A percentile compares a stretch with the other conserved stretches of the same genome.
Conservation (phyloP, 2,888 invertebrate genomes). For the Meteorus cinctellus region DNA sequence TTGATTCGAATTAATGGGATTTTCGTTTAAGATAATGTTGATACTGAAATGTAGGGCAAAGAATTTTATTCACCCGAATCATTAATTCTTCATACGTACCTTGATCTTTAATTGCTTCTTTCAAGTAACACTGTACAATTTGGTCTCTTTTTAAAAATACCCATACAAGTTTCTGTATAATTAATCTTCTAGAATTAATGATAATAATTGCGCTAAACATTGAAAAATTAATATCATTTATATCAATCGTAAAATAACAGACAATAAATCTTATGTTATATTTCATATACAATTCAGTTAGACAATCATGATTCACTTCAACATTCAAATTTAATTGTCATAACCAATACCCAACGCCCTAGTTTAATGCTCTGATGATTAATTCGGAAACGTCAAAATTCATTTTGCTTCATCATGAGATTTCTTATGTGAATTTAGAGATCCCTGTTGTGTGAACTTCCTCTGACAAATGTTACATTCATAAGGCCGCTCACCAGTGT, state of each 20-base stretch:
- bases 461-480: slow-evolving; percentile 69
- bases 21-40: no score
- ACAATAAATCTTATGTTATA: background rate
- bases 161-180: background rate
- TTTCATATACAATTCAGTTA: background rate
- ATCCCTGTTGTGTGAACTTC: slow-evolving; percentile 69
- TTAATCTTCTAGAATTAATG: background rate
- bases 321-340: background rate
- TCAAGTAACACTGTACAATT: background rate
- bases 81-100: slow-evolving; percentile 32
- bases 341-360: no score
- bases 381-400: slow-evolving; percentile 61
- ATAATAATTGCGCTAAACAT: background rate
- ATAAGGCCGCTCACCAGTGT: slow-evolving; percentile 66
- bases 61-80: background rate
- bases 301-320: background rate
- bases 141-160: background rate
- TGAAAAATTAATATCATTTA: background rate
- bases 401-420: slow-evolving; percentile 59
- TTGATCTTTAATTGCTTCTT: slow-evolving; percentile 10
- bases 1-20: background rate
- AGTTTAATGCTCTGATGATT: background rate
- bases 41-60: background rate
- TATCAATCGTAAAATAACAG: background rate
- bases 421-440: slow-evolving; percentile 68